Evolutionary conservation across 2,888 invertebrate species (phyloP).

Genomic region (Vanessa cardui): DNA sequence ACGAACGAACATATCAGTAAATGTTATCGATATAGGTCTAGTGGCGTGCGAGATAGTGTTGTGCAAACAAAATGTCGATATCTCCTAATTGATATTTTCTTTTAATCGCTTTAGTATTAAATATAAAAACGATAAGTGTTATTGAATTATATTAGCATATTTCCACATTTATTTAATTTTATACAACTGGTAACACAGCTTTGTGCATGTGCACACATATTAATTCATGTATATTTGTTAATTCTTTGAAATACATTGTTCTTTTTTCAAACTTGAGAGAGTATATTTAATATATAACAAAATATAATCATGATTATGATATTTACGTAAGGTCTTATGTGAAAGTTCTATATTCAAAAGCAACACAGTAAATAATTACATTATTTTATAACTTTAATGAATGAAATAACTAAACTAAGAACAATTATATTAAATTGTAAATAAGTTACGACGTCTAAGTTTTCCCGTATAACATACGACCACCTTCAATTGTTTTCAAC

Average conservation of each 20-base stretch:
- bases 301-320: too few species aligned
- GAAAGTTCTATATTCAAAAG: too few species aligned
- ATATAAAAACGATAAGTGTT: not conserved
- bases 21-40: slow-evolving; percentile 14
- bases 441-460: slow-evolving; percentile 24
- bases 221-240: too few species aligned
- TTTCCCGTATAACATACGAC: slow-evolving; percentile 18
- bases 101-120: not conserved
- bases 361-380: too few species aligned
- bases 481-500: slow-evolving; percentile 6
- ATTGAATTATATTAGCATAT: not conserved
- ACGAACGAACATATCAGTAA: not conserved
- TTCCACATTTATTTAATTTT: too few species aligned
- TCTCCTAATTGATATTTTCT: slow-evolving; percentile 8
- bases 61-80: slow-evolving; percentile 6
- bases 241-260: too few species aligned
- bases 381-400: slow-evolving; percentile 2
- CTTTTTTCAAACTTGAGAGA: too few species aligned
- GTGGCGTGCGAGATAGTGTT: slow-evolving; percentile 12
- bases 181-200: too few species aligned
- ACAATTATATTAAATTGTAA: slow-evolving; percentile 15
- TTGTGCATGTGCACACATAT: too few species aligned
- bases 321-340: too few species aligned
- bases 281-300: too few species aligned
- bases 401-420: slow-evolving; percentile 11